phyloP scores from a whole-genome alignment of 2,888 invertebrate genomes.

The Ommatoiulus sabulosus region DNA sequence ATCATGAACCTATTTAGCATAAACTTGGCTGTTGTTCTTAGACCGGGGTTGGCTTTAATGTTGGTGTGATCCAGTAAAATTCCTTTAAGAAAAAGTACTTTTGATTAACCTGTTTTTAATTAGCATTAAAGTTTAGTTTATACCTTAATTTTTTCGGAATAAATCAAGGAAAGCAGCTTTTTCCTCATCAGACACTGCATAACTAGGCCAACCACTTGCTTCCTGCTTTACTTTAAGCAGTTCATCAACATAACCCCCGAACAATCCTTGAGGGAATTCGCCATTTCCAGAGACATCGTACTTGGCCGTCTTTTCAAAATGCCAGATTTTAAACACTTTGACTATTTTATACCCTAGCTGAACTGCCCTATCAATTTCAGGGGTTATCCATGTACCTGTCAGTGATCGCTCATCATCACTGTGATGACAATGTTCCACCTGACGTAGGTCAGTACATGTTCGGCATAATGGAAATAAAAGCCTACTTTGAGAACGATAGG shows the following conservation, averaged over 20 bases:
- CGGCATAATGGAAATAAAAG: slow-evolving; percentile 34
- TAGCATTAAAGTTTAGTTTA: neutral
- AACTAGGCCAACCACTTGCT: neutral
- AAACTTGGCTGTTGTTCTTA: neutral
- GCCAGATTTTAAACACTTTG: neutral
- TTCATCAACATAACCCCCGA: neutral
- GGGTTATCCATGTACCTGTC: slow-evolving; percentile 25
- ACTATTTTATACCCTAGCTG: neutral
- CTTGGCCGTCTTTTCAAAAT: neutral
- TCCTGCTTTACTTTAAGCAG: neutral
- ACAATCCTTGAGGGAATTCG: neutral
- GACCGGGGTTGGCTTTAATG: neutral
- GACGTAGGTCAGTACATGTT: neutral
- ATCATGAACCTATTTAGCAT: slow-evolving; percentile 21
- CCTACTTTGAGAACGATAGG: neutral
- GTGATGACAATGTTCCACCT: neutral
- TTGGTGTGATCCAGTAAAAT: neutral
- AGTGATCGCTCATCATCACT: neutral
- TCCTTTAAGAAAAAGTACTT: neutral
- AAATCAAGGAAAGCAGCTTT: neutral
- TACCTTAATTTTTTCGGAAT: neutral
- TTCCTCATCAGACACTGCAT: neutral
- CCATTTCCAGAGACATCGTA: neutral
- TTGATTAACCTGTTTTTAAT: neutral
- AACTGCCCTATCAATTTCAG: slow-evolving; percentile 34